Evolutionary conservation across 2,888 invertebrate species (phyloP).

Genomic region (Spatulosminthurus flaviceps): DNA sequence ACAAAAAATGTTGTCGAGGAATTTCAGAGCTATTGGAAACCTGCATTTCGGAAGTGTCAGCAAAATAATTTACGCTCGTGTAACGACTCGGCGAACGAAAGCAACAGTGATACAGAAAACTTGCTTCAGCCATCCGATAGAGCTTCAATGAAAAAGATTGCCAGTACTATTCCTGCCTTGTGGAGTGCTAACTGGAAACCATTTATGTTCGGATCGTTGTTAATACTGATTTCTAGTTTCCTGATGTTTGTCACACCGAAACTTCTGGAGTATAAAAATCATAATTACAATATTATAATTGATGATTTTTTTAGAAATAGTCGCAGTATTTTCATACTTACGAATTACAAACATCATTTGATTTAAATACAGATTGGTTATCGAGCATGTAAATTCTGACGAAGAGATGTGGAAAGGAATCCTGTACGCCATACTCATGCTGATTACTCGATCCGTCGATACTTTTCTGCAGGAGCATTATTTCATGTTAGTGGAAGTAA

Average conservation of each 20-base stretch:
- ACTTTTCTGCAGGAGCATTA: conserved; percentile 71
- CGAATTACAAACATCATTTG: background rate
- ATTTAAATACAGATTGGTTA: conserved; percentile 69
- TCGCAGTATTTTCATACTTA: background rate
- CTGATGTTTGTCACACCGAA: conserved; percentile 91
- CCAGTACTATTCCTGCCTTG: conserved; percentile 85
- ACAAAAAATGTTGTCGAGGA: conserved; percentile 65
- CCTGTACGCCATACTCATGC: conserved; percentile 70
- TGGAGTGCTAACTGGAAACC: conserved; percentile 81
- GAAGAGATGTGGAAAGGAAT: conserved; percentile 70
- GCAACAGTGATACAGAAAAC: too few relatives aligned
- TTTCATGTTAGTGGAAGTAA: conserved; percentile 69
- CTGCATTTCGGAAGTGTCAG: background rate
- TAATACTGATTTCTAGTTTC: conserved; percentile 86
- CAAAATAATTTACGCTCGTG: too few relatives aligned
- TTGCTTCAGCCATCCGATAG: too few relatives aligned
- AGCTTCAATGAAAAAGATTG: conserved; percentile 66
- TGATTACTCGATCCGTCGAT: conserved; percentile 68
- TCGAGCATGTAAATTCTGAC: conserved; percentile 73
- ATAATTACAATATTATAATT: too few relatives aligned
- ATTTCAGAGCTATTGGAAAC: conserved; percentile 66
- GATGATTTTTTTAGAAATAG: too few relatives aligned
- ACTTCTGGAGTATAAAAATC: conserved; percentile 86
- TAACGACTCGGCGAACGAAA: too few relatives aligned
- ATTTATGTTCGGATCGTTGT: conserved; percentile 83